Percentiles rank a stretch among this genome's conserved stretches.
Evolutionary conservation across 2,888 invertebrate species (phyloP).

Genomic region (Trachelus iudaicus): DNA sequence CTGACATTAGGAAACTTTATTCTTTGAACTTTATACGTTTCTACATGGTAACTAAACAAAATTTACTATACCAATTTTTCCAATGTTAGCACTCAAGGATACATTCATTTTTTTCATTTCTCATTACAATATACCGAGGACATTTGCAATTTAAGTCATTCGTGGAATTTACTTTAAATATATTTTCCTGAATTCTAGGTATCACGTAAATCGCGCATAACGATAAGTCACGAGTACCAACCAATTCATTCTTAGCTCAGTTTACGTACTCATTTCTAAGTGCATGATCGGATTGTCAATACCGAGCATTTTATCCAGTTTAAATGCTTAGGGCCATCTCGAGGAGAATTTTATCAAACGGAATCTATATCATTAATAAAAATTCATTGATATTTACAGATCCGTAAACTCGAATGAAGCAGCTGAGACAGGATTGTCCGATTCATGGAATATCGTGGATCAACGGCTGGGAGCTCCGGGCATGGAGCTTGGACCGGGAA

Average conservation of each 20-base stretch:
- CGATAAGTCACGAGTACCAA: background rate
- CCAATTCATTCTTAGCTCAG: background rate
- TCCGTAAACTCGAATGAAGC: constrained; percentile 23
- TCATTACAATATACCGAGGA: background rate
- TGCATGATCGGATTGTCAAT: background rate
- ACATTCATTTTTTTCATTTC: background rate
- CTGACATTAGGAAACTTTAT: background rate
- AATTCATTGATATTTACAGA: constrained; percentile 46
- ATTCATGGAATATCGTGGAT: constrained; percentile 53
- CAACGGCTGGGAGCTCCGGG: constrained; percentile 43
- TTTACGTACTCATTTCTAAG: background rate
- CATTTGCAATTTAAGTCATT: background rate
- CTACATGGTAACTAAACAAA: background rate
- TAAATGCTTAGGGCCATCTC: background rate
- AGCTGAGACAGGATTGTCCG: constrained; percentile 47
- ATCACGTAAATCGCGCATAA: background rate
- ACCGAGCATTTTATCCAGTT: too few relatives aligned
- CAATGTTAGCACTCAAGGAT: background rate
- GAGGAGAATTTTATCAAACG: background rate
- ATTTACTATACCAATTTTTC: background rate
- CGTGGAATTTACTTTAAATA: background rate
- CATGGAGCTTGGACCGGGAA: constrained; percentile 48
- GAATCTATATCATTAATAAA: constrained; percentile 7
- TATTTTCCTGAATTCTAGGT: background rate
- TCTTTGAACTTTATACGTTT: background rate